Evolutionary conservation across 2,888 invertebrate genomes (phyloP).

Genomic region (Dynastes hyllus): DNA sequence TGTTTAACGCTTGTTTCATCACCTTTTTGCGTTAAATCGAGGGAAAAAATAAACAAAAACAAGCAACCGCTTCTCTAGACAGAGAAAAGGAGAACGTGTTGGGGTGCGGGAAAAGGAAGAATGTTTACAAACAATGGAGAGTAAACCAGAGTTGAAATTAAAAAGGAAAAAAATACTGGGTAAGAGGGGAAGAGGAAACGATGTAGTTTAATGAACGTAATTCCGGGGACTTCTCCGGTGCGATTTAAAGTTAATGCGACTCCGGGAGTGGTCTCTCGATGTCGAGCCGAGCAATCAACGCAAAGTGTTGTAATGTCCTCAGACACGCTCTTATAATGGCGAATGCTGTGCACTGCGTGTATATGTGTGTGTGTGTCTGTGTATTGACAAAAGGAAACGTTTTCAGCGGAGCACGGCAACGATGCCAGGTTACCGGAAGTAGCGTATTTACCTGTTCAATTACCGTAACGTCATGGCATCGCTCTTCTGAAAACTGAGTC

Average conservation of each 20-base stretch:
- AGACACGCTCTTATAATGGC: conserved; percentile 55
- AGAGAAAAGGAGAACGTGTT: no score
- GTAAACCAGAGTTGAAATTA: no score
- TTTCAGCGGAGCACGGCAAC: not conserved
- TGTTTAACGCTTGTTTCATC: no score
- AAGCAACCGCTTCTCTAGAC: no score
- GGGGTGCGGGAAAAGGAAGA: no score
- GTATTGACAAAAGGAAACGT: conserved; percentile 54
- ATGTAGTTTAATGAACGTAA: conserved; percentile 26
- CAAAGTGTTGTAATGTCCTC: conserved; percentile 60
- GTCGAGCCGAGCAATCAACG: conserved; percentile 59
- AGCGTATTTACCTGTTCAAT: conserved; percentile 3
- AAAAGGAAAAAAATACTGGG: not conserved
- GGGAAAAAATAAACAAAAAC: no score
- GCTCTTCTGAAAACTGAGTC: no score
- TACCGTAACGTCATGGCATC: not conserved
- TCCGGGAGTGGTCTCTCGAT: no score
- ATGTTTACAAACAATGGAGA: no score
- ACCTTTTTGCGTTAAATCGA: no score
- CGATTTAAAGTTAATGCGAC: conserved; percentile 58
- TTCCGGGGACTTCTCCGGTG: conserved; percentile 49
- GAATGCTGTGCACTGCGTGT: not conserved
- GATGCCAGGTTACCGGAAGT: conserved; percentile 3
- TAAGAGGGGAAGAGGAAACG: not conserved
- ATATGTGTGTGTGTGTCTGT: no score